Conservation (phyloP, 2,113 vertebrate species). For the Trematomus loennbergii region DNA sequence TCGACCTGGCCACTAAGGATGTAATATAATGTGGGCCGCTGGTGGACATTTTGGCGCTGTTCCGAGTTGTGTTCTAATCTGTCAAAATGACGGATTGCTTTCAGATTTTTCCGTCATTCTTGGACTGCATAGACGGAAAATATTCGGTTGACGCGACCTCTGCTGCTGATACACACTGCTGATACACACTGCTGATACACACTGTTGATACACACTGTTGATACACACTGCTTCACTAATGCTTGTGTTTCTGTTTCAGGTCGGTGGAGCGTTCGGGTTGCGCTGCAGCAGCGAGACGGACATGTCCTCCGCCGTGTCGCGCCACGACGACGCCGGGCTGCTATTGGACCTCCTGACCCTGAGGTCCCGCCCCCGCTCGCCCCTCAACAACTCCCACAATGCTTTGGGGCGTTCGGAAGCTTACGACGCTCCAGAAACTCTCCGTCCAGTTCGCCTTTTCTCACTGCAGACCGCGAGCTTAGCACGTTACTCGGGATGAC, state of each 20-base stretch:
- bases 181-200: too few species aligned
- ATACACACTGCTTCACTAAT: neutral
- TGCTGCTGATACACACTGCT: too few species aligned
- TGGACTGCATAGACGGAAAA: too few species aligned
- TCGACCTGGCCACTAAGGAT: too few species aligned
- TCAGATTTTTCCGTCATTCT: too few species aligned
- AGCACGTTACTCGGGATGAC: conserved; percentile 82
- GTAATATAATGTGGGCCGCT: too few species aligned
- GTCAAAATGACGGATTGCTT: too few species aligned
- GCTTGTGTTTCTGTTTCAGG: conserved; percentile 29
- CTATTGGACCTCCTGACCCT: conserved; percentile 82
- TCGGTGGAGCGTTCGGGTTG: conserved; percentile 72
- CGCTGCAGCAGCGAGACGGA: conserved; percentile 92
- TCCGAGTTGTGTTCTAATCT: too few species aligned
- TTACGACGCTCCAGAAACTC: conserved; percentile 85
- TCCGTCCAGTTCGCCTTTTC: conserved; percentile 66
- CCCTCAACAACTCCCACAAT: conserved; percentile 61
- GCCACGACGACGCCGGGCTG: conserved; percentile 69
- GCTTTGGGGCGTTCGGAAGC: conserved; percentile 82
- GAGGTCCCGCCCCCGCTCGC: conserved; percentile 52
- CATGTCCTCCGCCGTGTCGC: conserved; percentile 80
- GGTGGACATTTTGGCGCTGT: too few species aligned
- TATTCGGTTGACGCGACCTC: too few species aligned
- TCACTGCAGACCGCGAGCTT: conserved; percentile 84
- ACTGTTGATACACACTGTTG: too few species aligned